Evolutionary conservation across 2,888 invertebrate genomes (phyloP).

Genomic region (Melipona bicolor): DNA sequence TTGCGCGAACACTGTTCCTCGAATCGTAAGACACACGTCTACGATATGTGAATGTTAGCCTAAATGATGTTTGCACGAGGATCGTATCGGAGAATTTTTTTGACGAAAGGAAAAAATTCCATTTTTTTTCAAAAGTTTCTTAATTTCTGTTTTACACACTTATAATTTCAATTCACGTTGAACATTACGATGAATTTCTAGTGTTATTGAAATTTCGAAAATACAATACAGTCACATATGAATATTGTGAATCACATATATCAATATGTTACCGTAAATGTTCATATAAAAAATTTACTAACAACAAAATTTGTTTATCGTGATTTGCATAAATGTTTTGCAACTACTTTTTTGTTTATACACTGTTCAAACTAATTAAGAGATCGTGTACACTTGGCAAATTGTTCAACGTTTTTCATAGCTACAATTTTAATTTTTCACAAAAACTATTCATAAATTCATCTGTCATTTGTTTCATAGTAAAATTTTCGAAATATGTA

Average conservation of each 20-base stretch:
- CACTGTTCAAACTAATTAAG: conserved; percentile 28
- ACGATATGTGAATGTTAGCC: neutral
- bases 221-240: neutral
- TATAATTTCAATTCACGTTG: neutral
- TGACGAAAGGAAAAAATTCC: neutral
- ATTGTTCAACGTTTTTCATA: neutral
- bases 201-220: neutral
- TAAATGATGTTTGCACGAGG: conserved; percentile 1
- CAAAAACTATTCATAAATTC: neutral
- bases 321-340: conserved; percentile 40
- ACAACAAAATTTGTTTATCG: conserved; percentile 22
- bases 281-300: neutral
- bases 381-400: conserved; percentile 7
- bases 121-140: neutral
- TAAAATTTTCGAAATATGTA: neutral
- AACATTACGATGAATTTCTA: neutral
- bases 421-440: too few species aligned
- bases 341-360: conserved; percentile 23
- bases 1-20: conserved; percentile 3
- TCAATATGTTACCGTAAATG: neutral
- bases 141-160: neutral
- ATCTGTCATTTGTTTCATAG: neutral
- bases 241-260: too few species aligned
- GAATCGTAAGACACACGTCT: neutral
- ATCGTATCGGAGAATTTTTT: neutral